A percentile compares a stretch with the other conserved stretches of the same genome.
These are phyloP conservation scores for Troides oblongomaculatus DNA, from an alignment of 2,888 invertebrate species.

Conservation along the genomic window DNA sequence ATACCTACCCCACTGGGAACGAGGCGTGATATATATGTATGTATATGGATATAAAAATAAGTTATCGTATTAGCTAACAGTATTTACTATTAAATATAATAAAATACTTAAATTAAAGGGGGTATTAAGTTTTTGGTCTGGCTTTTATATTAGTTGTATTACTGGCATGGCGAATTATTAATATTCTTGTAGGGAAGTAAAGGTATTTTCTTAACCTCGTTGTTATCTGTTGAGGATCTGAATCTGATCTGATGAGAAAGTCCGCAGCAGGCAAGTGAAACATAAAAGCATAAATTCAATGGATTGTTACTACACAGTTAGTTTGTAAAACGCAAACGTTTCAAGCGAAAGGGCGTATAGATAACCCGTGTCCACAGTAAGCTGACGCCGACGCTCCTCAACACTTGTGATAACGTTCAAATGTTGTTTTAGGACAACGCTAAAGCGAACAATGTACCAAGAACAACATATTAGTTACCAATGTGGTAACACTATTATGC, in stretches of 20 bases:
- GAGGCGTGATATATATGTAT: no score
- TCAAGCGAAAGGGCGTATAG: slow-evolving; percentile 35
- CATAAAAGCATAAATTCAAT: slow-evolving; percentile 31
- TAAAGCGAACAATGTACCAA: slow-evolving; percentile 48
- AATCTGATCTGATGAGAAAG: no score
- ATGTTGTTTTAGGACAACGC: slow-evolving; percentile 62
- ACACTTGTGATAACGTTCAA: slow-evolving; percentile 42
- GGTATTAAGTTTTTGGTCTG: no score
- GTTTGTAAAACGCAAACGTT: slow-evolving; percentile 37
- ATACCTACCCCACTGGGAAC: no score
- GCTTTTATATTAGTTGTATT: no score
- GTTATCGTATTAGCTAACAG: no score
- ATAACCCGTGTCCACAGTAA: slow-evolving; percentile 33
- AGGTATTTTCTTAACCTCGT: no score
- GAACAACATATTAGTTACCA: slow-evolving; percentile 63
- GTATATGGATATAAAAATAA: no score
- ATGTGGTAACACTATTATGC: slow-evolving; percentile 36
- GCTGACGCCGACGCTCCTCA: slow-evolving; percentile 36
- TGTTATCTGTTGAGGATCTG: neutral
- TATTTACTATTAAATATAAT: no score
- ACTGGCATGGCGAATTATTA: no score
- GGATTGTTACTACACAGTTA: slow-evolving; percentile 24
- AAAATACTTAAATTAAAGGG: no score
- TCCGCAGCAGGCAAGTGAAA: neutral
- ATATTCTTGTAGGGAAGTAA: no score